Conservation (phyloP, 1,140 invertebrate species). For the Drosophila azteca region DNA sequence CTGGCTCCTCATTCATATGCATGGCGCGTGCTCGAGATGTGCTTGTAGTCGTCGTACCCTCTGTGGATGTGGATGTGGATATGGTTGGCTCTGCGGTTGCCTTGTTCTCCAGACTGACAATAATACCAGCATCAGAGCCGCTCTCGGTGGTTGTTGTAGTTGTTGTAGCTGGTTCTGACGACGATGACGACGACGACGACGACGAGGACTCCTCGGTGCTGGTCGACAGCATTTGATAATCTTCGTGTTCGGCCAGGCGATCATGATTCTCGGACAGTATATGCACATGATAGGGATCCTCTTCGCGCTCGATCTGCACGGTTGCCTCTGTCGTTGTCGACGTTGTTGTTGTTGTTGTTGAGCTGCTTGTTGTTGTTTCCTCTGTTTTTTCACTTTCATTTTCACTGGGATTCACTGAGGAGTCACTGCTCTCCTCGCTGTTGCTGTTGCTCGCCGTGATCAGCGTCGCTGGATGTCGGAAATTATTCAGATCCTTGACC, state of each 20-base stretch:
- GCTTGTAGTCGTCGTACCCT: conserved; percentile 22
- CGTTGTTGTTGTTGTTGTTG: conserved; percentile 27
- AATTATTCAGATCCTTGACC: conserved; percentile 81
- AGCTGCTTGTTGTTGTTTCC: conserved; percentile 33
- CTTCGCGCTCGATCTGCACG: conserved; percentile 47
- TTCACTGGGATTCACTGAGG: conserved; percentile 36
- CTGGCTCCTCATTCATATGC: conserved; percentile 77
- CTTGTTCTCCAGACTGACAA: conserved; percentile 73
- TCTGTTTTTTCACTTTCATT: conserved; percentile 70
- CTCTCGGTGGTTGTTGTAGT: conserved; percentile 44
- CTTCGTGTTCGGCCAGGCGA: conserved; percentile 81
- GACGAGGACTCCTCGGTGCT: conserved; percentile 65
- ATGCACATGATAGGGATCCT: conserved; percentile 82
- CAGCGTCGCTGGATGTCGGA: conserved; percentile 78
- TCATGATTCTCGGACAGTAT: conserved; percentile 83
- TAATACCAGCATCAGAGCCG: conserved; percentile 49
- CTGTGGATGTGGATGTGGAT: conserved; percentile 22
- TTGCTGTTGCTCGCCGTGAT: conserved; percentile 80
- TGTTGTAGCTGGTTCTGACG: not conserved
- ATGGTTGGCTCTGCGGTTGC: conserved; percentile 60
- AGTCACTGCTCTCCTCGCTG: conserved; percentile 61
- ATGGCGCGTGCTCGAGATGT: conserved; percentile 79
- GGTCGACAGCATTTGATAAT: conserved; percentile 82
- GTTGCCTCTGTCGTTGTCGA: conserved; percentile 21
- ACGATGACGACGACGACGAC: conserved; percentile 25